Evolutionary conservation across 2,888 invertebrate genomes (phyloP).

Genomic region (Meghimatium bilineatum): DNA sequence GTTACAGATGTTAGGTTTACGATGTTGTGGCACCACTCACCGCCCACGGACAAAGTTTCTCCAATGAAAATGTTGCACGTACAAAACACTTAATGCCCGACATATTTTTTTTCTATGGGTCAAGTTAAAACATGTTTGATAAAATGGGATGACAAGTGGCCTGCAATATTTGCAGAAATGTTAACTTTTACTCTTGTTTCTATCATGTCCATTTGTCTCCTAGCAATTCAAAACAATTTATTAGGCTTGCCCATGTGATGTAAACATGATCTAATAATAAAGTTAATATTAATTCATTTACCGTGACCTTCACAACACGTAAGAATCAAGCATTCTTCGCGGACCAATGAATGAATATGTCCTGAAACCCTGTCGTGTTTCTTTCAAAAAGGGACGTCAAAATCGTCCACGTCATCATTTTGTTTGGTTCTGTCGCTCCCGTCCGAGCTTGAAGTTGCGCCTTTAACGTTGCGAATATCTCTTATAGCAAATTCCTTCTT

Average conservation of each 20-base stretch:
- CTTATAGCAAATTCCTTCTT: slow-evolving; percentile 43
- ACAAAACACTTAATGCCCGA: not conserved
- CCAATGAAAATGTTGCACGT: not conserved
- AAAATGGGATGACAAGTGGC: not conserved
- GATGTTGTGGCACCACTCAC: slow-evolving; percentile 26
- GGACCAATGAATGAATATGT: not conserved
- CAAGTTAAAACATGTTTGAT: not conserved
- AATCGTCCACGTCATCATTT: slow-evolving; percentile 35
- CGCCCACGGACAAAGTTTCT: not conserved
- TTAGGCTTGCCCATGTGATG: not conserved
- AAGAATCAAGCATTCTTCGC: not conserved
- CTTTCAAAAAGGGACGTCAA: slow-evolving; percentile 14
- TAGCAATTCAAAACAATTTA: not conserved
- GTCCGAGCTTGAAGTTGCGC: slow-evolving; percentile 31
- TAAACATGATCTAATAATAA: not conserved
- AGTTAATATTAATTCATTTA: not conserved
- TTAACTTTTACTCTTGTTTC: not conserved
- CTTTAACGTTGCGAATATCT: slow-evolving; percentile 34
- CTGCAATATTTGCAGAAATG: not conserved
- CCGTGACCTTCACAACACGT: not conserved
- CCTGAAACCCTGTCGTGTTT: not conserved
- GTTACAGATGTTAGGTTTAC: slow-evolving; percentile 11
- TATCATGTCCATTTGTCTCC: not conserved
- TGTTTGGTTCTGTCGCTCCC: slow-evolving; percentile 29
- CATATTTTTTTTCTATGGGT: not conserved